phyloP scores from a whole-genome alignment of 2,888 invertebrate genomes.

The Myopa testacea region DNA sequence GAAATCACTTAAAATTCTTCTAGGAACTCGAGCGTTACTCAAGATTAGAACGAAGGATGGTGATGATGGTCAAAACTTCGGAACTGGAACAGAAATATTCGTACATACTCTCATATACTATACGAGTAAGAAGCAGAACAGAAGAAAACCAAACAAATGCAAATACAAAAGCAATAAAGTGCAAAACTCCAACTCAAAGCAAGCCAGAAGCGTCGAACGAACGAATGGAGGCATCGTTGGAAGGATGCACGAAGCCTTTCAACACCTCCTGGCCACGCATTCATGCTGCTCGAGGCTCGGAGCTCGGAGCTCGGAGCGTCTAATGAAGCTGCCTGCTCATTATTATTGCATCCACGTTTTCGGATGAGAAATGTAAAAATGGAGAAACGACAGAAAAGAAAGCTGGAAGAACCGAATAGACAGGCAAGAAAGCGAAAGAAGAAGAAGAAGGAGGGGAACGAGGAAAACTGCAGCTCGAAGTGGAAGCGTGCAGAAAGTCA shows the following conservation, averaged over 20 bases:
- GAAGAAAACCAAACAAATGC: not conserved
- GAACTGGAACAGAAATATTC: not conserved
- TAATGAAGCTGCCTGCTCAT: conserved; percentile 35
- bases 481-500: conserved; percentile 16
- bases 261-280: conserved; percentile 7
- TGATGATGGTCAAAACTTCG: conserved; percentile 1
- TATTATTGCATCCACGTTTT: conserved; percentile 29
- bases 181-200: too few relatives aligned
- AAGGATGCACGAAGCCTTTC: not conserved
- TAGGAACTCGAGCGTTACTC: conserved; percentile 16
- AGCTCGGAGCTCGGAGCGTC: not conserved
- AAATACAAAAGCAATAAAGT: not conserved
- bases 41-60: not conserved
- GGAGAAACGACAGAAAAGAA: too few relatives aligned
- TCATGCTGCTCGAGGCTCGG: not conserved
- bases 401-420: too few relatives aligned
- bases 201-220: not conserved
- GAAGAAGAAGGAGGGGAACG: too few relatives aligned
- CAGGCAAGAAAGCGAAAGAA: too few relatives aligned
- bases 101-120: not conserved
- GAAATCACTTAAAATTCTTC: conserved; percentile 36
- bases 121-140: not conserved
- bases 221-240: not conserved
- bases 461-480: too few relatives aligned
- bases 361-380: conserved; percentile 21